A percentile compares a stretch with the other conserved stretches of the same genome.
Conservation (phyloP, 2,113 vertebrate species). For the Scatophagus argus region DNA sequence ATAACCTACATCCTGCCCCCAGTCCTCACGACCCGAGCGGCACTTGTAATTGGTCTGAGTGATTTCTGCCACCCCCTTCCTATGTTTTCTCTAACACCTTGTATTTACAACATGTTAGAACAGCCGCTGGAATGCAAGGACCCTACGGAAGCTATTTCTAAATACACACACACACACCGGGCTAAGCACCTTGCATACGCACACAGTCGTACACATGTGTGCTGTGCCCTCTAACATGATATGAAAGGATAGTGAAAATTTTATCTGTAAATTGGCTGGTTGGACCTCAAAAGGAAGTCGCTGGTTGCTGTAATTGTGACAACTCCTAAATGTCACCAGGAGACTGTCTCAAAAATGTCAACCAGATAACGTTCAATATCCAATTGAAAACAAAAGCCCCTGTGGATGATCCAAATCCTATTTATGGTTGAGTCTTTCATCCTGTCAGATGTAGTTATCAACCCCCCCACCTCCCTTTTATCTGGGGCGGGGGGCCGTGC, state of each 20-base stretch:
- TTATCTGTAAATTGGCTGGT: constrained; percentile 68
- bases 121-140: constrained; percentile 94
- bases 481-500: constrained; percentile 34
- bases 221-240: constrained; percentile 48
- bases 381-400: constrained; percentile 64
- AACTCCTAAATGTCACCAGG: constrained; percentile 75
- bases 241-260: constrained; percentile 38
- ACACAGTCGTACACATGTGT: constrained; percentile 13
- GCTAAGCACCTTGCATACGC: constrained; percentile 12
- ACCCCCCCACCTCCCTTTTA: constrained; percentile 19
- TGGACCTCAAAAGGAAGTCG: constrained; percentile 36
- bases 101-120: constrained; percentile 91
- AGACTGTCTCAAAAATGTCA: constrained; percentile 77
- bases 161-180: constrained; percentile 44
- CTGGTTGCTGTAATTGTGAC: constrained; percentile 63
- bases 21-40: background rate
- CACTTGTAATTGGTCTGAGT: constrained; percentile 58
- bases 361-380: constrained; percentile 71
- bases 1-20: constrained; percentile 51
- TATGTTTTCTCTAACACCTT: constrained; percentile 79
- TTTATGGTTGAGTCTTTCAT: constrained; percentile 60
- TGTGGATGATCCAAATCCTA: constrained; percentile 52
- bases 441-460: constrained; percentile 64
- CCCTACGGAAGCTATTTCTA: constrained; percentile 72
- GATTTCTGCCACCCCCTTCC: constrained; percentile 65